Percentiles rank a stretch among this genome's conserved stretches.
These are phyloP conservation scores for Conus canariensis DNA, from an alignment of 2,888 invertebrate genomes.

Conservation along the genomic window DNA sequence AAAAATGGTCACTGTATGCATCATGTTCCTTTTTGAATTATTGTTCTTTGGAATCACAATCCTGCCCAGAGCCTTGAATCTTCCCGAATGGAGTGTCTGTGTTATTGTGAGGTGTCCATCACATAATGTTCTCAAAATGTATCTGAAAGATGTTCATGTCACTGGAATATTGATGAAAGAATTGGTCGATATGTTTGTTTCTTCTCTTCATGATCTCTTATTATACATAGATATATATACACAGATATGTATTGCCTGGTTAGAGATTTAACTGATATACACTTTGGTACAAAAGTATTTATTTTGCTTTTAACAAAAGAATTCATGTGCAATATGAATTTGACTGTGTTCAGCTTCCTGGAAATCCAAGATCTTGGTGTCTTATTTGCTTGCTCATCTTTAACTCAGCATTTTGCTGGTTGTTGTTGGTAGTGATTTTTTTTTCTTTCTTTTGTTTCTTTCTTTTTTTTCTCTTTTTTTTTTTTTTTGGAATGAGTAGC, in stretches of 20 bases:
- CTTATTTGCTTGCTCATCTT: not conserved
- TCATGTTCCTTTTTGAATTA: not conserved
- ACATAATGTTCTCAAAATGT: not conserved
- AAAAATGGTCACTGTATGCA: not conserved
- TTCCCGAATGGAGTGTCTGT: slow-evolving; percentile 15
- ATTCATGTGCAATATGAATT: not conserved
- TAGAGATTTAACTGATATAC: slow-evolving; percentile 3
- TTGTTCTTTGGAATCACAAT: not conserved
- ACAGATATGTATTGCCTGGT: not conserved
- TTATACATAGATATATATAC: not conserved
- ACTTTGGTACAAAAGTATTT: slow-evolving; percentile 11
- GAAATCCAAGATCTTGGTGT: not conserved
- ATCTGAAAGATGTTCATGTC: not conserved
- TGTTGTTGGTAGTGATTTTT: not conserved
- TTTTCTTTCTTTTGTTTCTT: not conserved
- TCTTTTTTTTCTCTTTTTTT: not conserved
- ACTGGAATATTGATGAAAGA: not conserved
- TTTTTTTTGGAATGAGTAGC: not conserved
- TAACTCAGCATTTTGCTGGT: not conserved
- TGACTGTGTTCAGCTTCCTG: not conserved
- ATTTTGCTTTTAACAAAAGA: not conserved
- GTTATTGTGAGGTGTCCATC: not conserved
- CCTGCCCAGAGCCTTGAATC: not conserved
- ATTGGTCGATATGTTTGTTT: not conserved
- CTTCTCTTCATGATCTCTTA: not conserved